Conservation (phyloP, 2,888 invertebrate species). For the Melieria picta region DNA sequence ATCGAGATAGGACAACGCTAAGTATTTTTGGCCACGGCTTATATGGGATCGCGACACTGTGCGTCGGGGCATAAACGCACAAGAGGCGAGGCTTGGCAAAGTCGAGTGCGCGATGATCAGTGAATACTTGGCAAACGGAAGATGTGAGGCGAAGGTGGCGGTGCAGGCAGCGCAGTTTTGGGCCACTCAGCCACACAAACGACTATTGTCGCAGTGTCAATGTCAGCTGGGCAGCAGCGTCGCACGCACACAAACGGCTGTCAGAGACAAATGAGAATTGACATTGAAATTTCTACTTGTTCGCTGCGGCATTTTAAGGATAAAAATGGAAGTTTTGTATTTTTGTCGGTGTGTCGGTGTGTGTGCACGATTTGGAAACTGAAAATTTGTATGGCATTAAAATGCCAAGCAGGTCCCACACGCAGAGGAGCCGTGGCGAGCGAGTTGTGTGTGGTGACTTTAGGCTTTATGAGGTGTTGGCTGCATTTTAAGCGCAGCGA, state of each 20-base stretch:
- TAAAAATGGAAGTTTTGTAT: not conserved
- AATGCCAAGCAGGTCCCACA: conserved; percentile 24
- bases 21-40: too few species aligned
- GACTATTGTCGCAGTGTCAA: conserved; percentile 1
- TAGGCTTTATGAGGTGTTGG: conserved; percentile 41
- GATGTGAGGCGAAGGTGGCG: too few species aligned
- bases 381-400: conserved; percentile 1
- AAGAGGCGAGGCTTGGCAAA: too few species aligned
- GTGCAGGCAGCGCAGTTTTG: too few species aligned
- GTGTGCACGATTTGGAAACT: not conserved
- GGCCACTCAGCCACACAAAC: not conserved
- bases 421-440: too few species aligned
- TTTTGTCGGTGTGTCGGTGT: not conserved
- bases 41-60: too few species aligned
- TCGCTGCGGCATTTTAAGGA: not conserved
- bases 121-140: too few species aligned
- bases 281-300: conserved; percentile 44
- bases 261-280: conserved; percentile 43
- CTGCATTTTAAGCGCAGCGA: not conserved
- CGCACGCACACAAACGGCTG: conserved; percentile 20
- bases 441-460: not conserved
- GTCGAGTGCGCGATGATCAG: too few species aligned
- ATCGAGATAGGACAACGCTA: too few species aligned
- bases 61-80: too few species aligned
- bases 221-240: conserved; percentile 22